These are phyloP conservation scores for Megastigmus dorsalis DNA, from an alignment of 2,888 invertebrate species.

Conservation along the genomic window DNA sequence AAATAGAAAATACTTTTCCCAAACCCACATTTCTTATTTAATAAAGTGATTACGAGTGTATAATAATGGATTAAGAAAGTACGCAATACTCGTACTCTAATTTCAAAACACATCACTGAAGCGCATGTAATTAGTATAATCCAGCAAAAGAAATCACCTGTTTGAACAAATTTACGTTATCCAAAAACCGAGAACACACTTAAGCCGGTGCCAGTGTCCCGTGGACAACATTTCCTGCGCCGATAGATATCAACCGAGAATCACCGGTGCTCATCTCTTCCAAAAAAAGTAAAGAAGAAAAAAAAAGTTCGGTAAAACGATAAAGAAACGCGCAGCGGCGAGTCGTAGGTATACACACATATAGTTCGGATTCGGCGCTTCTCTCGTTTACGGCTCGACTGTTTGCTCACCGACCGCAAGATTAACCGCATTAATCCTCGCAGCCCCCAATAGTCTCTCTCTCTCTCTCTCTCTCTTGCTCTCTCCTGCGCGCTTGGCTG, in stretches of 20 bases:
- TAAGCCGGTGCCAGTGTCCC: background rate
- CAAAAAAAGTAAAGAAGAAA: constrained; percentile 15
- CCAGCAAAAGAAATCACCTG: no score
- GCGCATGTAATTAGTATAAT: no score
- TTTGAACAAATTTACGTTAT: no score
- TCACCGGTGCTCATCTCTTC: background rate
- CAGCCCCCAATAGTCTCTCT: constrained; percentile 7
- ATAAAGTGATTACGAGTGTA: no score
- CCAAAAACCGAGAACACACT: no score
- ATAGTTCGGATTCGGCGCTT: constrained; percentile 45
- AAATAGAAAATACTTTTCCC: no score
- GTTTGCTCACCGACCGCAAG: constrained; percentile 66
- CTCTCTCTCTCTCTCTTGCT: constrained; percentile 30
- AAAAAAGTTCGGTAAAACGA: constrained; percentile 8
- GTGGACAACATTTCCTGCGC: background rate
- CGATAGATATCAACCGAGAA: background rate
- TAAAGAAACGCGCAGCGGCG: constrained; percentile 20
- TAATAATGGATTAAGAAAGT: no score
- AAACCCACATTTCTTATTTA: no score
- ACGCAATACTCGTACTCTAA: no score
- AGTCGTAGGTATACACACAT: constrained; percentile 38
- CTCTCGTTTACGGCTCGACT: constrained; percentile 51
- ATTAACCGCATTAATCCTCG: constrained; percentile 65
- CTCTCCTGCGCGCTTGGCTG: no score
- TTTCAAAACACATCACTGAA: no score